Conservation (phyloP, 2,113 vertebrate species). For the Pristiophorus japonicus region DNA sequence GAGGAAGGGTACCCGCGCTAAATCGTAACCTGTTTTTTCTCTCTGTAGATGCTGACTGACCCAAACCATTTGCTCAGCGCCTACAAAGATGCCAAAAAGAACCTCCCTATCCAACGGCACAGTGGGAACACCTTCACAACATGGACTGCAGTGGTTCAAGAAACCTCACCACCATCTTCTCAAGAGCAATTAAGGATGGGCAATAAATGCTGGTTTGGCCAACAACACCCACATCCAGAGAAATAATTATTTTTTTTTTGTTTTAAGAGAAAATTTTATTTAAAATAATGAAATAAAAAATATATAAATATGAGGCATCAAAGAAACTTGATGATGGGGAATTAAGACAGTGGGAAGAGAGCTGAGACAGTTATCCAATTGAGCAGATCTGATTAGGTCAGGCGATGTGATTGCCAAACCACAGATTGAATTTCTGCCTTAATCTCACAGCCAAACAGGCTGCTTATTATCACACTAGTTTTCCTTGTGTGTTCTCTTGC, state of each 20-base stretch:
- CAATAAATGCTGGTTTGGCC: neutral
- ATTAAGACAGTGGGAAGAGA: neutral
- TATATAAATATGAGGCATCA: neutral
- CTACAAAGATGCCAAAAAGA: too few species aligned
- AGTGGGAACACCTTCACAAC: too few species aligned
- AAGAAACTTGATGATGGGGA: neutral
- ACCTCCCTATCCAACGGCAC: too few species aligned
- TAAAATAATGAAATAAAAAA: neutral
- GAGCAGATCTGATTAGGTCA: neutral
- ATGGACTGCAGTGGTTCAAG: neutral
- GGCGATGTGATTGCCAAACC: neutral
- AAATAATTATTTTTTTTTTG: too few species aligned
- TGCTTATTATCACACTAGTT: neutral
- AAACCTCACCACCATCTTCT: neutral
- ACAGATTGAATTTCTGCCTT: neutral
- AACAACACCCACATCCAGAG: neutral
- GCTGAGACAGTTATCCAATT: neutral
- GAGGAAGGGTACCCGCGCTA: too few species aligned
- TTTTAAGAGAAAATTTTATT: neutral
- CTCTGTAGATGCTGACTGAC: too few species aligned
- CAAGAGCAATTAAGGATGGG: too few species aligned
- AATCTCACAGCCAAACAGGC: neutral
- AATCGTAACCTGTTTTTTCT: too few species aligned
- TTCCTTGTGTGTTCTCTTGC: neutral
- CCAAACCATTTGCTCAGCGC: too few species aligned